Percentiles rank a stretch among this genome's conserved stretches.
phyloP scores from a whole-genome alignment of 2,797 vertebrate species.

The Protosalanx chinensis region DNA sequence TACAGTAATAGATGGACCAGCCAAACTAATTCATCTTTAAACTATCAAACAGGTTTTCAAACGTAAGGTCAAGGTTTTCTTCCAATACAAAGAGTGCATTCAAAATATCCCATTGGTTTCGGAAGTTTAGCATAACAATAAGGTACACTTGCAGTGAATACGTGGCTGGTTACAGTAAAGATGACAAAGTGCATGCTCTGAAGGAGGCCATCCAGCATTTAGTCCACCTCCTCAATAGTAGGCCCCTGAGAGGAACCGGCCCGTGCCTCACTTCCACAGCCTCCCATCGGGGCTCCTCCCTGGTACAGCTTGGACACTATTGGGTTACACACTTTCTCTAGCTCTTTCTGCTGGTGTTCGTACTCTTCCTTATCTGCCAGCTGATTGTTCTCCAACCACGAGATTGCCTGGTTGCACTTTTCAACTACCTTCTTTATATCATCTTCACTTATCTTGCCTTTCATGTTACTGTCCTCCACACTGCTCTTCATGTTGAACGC shows the following conservation, averaged over 20 bases:
- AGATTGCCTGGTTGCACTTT: conserved; percentile 85
- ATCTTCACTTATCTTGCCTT: conserved; percentile 85
- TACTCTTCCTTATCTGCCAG: conserved; percentile 89
- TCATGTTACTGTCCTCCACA: conserved; percentile 83
- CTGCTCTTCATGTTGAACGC: conserved; percentile 88
- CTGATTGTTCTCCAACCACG: conserved; percentile 89
- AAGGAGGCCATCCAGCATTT: conserved; percentile 33
- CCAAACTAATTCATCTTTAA: not conserved
- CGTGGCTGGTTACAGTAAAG: not conserved
- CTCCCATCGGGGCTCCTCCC: conserved; percentile 45
- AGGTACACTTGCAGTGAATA: not conserved
- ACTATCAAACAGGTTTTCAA: not conserved
- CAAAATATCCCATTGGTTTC: not conserved
- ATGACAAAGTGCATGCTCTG: not conserved
- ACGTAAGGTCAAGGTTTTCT: not conserved
- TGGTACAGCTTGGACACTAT: conserved; percentile 78
- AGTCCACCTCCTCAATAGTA: conserved; percentile 90
- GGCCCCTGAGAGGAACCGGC: conserved; percentile 70
- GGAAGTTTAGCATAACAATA: not conserved
- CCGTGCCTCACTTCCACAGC: conserved; percentile 52
- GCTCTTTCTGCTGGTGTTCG: conserved; percentile 87
- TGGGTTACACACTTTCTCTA: conserved; percentile 85
- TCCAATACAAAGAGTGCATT: not conserved
- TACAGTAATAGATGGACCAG: not conserved
- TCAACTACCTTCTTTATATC: conserved; percentile 83